phyloP scores from a whole-genome alignment of 2,888 invertebrate species.

The Dynastes maya region DNA sequence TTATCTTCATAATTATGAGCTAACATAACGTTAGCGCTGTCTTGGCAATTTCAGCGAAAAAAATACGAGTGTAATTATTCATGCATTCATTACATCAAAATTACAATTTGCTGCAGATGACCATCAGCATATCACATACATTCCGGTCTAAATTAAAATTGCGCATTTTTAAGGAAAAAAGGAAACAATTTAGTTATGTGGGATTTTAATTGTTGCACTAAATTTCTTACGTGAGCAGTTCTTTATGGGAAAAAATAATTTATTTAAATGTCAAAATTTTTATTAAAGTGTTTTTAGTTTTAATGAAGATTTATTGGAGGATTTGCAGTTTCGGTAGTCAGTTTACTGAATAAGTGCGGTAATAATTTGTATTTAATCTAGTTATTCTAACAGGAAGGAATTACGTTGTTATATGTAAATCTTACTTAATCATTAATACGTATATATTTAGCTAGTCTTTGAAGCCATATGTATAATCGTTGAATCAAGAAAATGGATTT shows the following conservation, averaged over 20 bases:
- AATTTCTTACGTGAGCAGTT: not conserved
- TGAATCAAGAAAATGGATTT: too few relatives aligned
- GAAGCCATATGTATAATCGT: too few relatives aligned
- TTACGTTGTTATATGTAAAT: not conserved
- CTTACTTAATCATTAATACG: not conserved
- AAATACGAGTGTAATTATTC: slow-evolving; percentile 18
- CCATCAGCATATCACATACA: not conserved
- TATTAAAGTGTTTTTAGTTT: not conserved
- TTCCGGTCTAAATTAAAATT: not conserved
- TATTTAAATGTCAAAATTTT: slow-evolving; percentile 13
- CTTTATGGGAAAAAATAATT: not conserved
- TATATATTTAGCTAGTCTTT: not conserved
- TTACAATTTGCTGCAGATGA: slow-evolving; percentile 22
- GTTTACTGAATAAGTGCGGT: not conserved
- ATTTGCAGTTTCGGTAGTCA: slow-evolving; percentile 21
- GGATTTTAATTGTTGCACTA: too few relatives aligned
- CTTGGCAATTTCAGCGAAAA: slow-evolving; percentile 19
- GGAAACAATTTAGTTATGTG: not conserved
- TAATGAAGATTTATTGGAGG: slow-evolving; percentile 34
- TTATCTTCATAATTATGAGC: slow-evolving; percentile 29
- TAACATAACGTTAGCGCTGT: slow-evolving; percentile 17
- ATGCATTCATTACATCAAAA: slow-evolving; percentile 24
- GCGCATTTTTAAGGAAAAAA: not conserved
- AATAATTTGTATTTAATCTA: slow-evolving; percentile 7
- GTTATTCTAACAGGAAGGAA: not conserved